Base-by-base conservation (phyloP, 1,140 invertebrate species). In the Aphelinus atriplicis region DNA sequence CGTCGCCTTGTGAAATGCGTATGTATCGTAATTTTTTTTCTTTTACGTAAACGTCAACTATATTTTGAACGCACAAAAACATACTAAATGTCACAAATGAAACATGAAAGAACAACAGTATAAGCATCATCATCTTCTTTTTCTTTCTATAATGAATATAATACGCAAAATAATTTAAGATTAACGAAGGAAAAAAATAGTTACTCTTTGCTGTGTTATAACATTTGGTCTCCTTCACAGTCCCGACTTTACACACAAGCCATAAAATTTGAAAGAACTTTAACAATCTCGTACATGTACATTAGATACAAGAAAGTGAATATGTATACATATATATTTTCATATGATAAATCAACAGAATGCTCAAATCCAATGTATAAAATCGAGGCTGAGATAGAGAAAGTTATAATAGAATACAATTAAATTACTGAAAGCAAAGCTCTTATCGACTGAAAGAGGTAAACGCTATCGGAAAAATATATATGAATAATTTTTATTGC, bases 71-170 rank as follows among this genome's bases (percentile, higher is more conserved):
- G 67, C 73, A 71, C 67, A 75, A 75, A 71, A 75, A 71, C 51
- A 51, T 55, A 71, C 67, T 71, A 58, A 57, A 75, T 75, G 57
- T 75, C 71, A 69, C 73, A 75, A 75, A 75, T 70, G 56, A 75
- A 75, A 65, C 73, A 71, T 75, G 48, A 71, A 65, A 71, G 68
- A 71, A 75, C 68, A 75, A 71, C 55, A 71, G 56, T 75, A 42
- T 66, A 71, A 26, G 26, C 7, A 64, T 74, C 67, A 2, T 55
- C 51, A 56, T 56, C 46, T 7, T 45, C 42, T 62, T 69, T 66
- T 10, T 45, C 47, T 47, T 45, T 26, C 26, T 26, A 26, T 26
- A 26, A 26, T 26, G 26, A 26, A 26, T 61, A 66, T 43, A 73
- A 73, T 61, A 67, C 51, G 65, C 64, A 64, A 9, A 62, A 51